A percentile compares a stretch with the other conserved stretches of the same genome.
Evolutionary conservation across 2,113 vertebrate species (phyloP).

Genomic region (Atractosteus spatula): DNA sequence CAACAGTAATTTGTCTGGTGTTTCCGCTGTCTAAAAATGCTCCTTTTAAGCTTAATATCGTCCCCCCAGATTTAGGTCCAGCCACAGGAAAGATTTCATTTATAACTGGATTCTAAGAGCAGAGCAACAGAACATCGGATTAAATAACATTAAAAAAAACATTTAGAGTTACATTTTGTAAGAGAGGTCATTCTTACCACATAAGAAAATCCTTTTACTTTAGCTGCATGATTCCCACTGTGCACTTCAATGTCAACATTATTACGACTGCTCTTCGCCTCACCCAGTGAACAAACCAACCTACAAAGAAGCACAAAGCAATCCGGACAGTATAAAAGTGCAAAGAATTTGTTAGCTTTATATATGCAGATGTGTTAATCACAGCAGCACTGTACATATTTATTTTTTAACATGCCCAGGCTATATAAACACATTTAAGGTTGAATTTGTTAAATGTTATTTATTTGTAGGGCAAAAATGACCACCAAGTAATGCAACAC

Average conservation of each 20-base stretch:
- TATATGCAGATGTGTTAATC: slow-evolving; percentile 3
- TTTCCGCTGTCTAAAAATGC: slow-evolving; percentile 81
- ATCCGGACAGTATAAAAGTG: slow-evolving; percentile 38
- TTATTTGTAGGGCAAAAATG: too few relatives aligned
- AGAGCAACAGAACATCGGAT: slow-evolving; percentile 17
- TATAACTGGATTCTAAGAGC: slow-evolving; percentile 77
- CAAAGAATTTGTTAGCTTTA: slow-evolving; percentile 26
- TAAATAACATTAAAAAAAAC: neutral
- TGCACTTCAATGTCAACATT: slow-evolving; percentile 76
- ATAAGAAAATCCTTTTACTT: slow-evolving; percentile 75
- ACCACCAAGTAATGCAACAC: too few relatives aligned
- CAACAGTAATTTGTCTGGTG: slow-evolving; percentile 77
- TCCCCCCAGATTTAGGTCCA: slow-evolving; percentile 87
- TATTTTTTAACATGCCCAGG: too few relatives aligned
- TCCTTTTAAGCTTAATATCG: slow-evolving; percentile 83
- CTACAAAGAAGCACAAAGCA: slow-evolving; percentile 62
- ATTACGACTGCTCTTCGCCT: slow-evolving; percentile 61
- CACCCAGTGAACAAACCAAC: slow-evolving; percentile 77
- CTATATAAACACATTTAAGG: too few relatives aligned
- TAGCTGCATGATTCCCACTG: slow-evolving; percentile 65
- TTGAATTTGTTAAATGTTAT: too few relatives aligned
- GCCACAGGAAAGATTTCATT: slow-evolving; percentile 82
- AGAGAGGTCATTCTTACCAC: slow-evolving; percentile 73
- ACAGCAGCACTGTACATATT: too few relatives aligned
- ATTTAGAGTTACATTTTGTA: neutral